These are phyloP conservation scores for Loxodonta africana DNA, from an alignment of 2,113 vertebrate genomes.

Conservation along the genomic window DNA sequence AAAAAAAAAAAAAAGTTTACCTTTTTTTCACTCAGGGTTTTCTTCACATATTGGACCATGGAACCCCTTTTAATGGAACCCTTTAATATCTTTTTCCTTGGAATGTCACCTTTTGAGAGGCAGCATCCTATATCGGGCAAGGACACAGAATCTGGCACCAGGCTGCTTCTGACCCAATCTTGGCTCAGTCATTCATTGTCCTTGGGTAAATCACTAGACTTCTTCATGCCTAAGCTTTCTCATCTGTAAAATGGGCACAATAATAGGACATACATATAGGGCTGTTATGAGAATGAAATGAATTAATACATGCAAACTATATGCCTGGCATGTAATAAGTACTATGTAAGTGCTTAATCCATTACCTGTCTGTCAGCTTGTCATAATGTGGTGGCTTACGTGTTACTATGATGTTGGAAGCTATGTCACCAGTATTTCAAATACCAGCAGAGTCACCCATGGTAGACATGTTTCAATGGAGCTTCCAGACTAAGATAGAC, in stretches of 20 bases:
- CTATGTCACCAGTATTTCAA: not conserved
- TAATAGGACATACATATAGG: not conserved
- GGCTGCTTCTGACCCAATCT: not conserved
- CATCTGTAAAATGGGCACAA: not conserved
- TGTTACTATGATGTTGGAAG: not conserved
- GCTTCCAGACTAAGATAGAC: not conserved
- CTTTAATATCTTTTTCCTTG: not conserved
- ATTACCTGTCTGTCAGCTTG: not conserved
- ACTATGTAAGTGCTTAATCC: not conserved
- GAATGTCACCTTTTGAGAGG: not conserved
- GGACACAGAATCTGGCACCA: not conserved
- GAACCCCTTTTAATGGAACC: not conserved
- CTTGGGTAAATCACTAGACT: not conserved
- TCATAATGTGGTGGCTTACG: too few relatives aligned
- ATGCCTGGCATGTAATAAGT: too few relatives aligned
- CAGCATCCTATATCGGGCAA: not conserved
- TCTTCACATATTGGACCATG: not conserved
- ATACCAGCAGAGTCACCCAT: not conserved
- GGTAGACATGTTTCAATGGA: not conserved
- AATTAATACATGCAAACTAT: not conserved
- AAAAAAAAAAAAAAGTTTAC: not conserved
- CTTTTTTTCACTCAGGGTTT: not conserved
- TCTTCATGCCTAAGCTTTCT: not conserved
- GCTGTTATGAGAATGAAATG: not conserved
- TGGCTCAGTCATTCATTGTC: not conserved